A percentile compares a stretch with the other conserved stretches of the same genome.
Evolutionary conservation across 2,888 invertebrate species (phyloP).

Genomic region (Azorinus chamasolen): DNA sequence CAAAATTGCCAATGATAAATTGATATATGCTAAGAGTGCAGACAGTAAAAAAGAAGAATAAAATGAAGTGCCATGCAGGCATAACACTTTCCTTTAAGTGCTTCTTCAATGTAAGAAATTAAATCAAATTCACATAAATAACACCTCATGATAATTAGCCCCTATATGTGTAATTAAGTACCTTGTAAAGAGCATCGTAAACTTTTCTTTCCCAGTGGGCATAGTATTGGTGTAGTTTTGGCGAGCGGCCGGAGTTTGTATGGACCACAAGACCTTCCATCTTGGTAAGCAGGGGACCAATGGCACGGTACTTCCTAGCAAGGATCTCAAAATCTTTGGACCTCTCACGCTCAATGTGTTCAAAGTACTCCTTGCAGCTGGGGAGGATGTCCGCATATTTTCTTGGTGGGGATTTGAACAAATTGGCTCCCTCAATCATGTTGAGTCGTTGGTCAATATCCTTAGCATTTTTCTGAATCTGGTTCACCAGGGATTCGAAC

Average conservation of each 20-base stretch:
- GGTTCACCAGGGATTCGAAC: constrained; percentile 87
- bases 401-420: constrained; percentile 84
- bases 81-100: too few relatives aligned
- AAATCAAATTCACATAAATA: too few relatives aligned
- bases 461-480: constrained; percentile 86
- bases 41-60: too few relatives aligned
- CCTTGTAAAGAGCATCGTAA: constrained; percentile 90
- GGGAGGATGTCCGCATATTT: constrained; percentile 82
- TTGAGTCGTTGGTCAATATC: constrained; percentile 85
- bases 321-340: constrained; percentile 90
- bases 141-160: too few relatives aligned
- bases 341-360: constrained; percentile 90
- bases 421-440: constrained; percentile 84
- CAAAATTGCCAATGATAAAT: too few relatives aligned
- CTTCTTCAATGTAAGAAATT: too few relatives aligned
- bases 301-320: constrained; percentile 91
- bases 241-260: constrained; percentile 91
- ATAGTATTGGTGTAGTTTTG: constrained; percentile 93
- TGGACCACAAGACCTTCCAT: constrained; percentile 94
- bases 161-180: constrained; percentile 61
- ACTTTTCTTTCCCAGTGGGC: constrained; percentile 93
- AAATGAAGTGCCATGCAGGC: too few relatives aligned
- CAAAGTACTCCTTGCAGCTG: constrained; percentile 90
- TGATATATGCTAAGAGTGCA: too few relatives aligned
- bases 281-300: constrained; percentile 94